phyloP scores from a whole-genome alignment of 2,888 invertebrate genomes.

The Plemyria rubiginata region DNA sequence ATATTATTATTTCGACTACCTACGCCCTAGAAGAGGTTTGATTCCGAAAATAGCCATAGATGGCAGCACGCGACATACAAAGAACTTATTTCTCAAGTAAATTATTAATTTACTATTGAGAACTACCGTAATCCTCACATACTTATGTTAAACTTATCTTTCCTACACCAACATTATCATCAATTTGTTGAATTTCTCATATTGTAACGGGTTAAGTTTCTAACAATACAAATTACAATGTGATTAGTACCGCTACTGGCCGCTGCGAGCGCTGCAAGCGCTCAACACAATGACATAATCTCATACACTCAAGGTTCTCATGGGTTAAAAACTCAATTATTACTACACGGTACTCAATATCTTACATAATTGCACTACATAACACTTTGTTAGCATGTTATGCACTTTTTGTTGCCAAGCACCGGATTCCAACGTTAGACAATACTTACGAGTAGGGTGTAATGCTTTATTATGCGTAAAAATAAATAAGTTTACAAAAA shows the following conservation, averaged over 20 bases:
- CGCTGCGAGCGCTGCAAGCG: constrained; percentile 52
- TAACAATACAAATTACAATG: constrained; percentile 20
- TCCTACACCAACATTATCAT: background rate
- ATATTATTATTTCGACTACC: too few relatives aligned
- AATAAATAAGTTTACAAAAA: too few relatives aligned
- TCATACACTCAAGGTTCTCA: constrained; percentile 55
- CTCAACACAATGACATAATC: constrained; percentile 54
- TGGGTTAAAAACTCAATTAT: constrained; percentile 27
- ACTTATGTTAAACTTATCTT: background rate
- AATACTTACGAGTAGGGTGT: too few relatives aligned
- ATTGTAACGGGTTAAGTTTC: constrained; percentile 7
- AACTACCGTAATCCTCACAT: background rate
- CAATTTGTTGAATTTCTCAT: background rate
- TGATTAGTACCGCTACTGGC: constrained; percentile 54
- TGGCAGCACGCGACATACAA: constrained; percentile 4
- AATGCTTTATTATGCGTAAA: too few relatives aligned
- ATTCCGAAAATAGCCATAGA: constrained; percentile 1
- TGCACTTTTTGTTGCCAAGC: constrained; percentile 1
- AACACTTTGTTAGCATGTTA: constrained; percentile 4
- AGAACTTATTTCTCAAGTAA: too few relatives aligned
- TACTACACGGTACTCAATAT: background rate
- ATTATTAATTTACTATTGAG: background rate
- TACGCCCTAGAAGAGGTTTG: background rate
- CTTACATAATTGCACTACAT: constrained; percentile 12
- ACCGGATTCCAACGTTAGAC: too few relatives aligned